A percentile compares a stretch with the other conserved stretches of the same genome.
Conservation (phyloP, 2,113 vertebrate species). For the Passer montanus region DNA sequence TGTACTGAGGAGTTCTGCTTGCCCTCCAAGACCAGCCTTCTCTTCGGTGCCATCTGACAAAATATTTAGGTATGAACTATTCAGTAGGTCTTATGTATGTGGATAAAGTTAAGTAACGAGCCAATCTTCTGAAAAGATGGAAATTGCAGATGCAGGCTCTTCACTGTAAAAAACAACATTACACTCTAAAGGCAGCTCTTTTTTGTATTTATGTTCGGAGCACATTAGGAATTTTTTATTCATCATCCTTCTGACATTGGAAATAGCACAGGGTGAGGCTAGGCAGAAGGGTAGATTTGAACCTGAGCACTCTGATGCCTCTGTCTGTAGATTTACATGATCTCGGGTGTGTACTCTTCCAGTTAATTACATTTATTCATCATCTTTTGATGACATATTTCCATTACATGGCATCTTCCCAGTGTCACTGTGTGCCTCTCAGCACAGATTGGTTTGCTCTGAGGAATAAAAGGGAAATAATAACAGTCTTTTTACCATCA, state of each 20-base stretch:
- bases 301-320: background rate
- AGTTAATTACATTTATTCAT: slow-evolving; percentile 50
- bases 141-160: background rate
- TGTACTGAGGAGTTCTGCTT: background rate
- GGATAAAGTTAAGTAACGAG: background rate
- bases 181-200: background rate
- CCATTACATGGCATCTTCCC: background rate
- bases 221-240: slow-evolving; percentile 4
- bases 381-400: slow-evolving; percentile 15
- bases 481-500: background rate
- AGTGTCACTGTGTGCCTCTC: background rate
- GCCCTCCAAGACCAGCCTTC: background rate
- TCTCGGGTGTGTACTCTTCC: background rate
- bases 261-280: background rate
- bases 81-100: background rate
- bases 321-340: slow-evolving; percentile 3
- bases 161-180: background rate
- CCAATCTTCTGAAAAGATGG: background rate
- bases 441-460: background rate
- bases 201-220: background rate
- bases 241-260: background rate
- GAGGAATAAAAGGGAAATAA: slow-evolving; percentile 15
- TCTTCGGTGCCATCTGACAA: background rate
- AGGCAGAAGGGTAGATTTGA: background rate
- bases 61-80: background rate